phyloP scores from a whole-genome alignment of 2,113 vertebrate species.

The Chionomys nivalis region DNA sequence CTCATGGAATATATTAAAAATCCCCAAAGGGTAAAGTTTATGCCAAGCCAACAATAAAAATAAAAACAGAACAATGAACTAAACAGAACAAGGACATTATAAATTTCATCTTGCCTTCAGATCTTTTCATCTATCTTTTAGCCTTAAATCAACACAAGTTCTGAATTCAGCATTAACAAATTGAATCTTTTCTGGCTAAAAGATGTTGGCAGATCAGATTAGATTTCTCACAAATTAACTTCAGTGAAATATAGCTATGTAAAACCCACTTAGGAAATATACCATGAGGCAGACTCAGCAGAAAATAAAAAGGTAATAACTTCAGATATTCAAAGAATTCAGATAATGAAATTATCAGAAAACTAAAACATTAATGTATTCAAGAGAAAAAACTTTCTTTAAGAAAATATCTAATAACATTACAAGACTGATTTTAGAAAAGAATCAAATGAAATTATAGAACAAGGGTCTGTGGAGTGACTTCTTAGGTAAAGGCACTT shows the following conservation, averaged over 20 bases:
- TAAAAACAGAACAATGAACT: background rate
- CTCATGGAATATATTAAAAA: background rate
- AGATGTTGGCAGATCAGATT: background rate
- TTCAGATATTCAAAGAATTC: background rate
- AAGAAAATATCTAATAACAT: background rate
- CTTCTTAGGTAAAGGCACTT: background rate
- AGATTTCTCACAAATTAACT: constrained; percentile 22
- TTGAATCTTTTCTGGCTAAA: background rate
- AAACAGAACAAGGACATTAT: background rate
- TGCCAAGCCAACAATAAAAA: background rate
- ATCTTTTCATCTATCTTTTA: too few species aligned
- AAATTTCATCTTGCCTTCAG: background rate
- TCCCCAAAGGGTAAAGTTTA: background rate
- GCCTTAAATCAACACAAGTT: background rate
- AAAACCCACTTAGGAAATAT: background rate
- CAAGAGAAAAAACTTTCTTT: background rate
- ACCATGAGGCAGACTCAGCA: background rate
- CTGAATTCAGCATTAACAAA: background rate
- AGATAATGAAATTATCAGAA: background rate
- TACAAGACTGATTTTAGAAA: background rate
- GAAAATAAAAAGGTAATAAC: background rate
- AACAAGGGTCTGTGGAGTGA: background rate
- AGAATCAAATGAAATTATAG: background rate
- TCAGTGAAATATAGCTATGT: background rate
- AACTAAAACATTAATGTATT: background rate